Evolutionary conservation across 2,888 invertebrate species (phyloP), one percentile per base, ranked within the genome.

Genomic region (Drosophila antonietae): DNA sequence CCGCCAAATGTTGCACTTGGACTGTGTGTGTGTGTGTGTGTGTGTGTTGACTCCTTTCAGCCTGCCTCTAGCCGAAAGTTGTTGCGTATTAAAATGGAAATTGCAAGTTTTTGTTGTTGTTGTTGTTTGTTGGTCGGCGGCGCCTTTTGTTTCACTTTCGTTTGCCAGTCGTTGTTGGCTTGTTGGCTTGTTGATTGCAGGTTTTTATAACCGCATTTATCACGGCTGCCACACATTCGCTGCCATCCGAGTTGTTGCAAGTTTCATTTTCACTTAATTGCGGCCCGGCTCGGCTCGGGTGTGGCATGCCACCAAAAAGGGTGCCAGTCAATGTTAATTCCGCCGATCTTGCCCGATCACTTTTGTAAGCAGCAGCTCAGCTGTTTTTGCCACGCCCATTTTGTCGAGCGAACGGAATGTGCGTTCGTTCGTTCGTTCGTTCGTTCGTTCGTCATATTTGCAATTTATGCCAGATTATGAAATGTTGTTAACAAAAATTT

Each of bases 61-160:
- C 68, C 65, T 81, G 84, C 77, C 80, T 80, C 77, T 88, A 82
- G 75, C 84, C 78, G 81, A 87, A 89, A 84, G 88, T 88, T 87
- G 86, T 87, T 86, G 86, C 80, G 86, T 84, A 86, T 89, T 78
- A 81, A 85, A 86, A 86, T 86, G 89, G 86, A 89, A 86, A 86
- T 89, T 86, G 86, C 86, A 87, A 86, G 78, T 86, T 84, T 41
- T 37, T 49, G 20, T 8, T 51, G 35, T 52, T 23, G 62, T 44
- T 23, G 44, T 69, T 67, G 46, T 56, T 57, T 31, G 41, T 64
- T 73, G 70, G 71, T 78, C 75, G 88, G 78, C 81, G 67, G 78
- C 81, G 67, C 76, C 51, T 83, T 81, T 83, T 81, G 81, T 83
- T 85, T 88, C 90, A 90, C 91, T 90, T 90, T 90, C 91, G 79